A percentile compares a stretch with the other conserved stretches of the same genome.
Evolutionary conservation across 2,888 invertebrate genomes (phyloP).

Genomic region (Drosophila gaucha): DNA sequence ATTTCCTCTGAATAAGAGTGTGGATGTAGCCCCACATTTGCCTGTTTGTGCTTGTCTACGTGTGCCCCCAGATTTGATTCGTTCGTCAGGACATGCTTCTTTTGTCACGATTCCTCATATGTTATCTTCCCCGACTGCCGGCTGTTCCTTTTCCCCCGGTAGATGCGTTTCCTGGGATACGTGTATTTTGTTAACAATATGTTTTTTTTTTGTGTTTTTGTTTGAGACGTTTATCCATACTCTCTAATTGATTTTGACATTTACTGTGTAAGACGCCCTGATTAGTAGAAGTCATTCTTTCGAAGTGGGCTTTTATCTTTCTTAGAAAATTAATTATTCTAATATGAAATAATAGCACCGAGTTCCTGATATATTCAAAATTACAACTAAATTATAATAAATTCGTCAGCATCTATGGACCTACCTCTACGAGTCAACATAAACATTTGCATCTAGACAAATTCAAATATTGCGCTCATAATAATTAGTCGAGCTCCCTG

Average conservation of each 20-base stretch:
- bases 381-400: no score
- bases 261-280: conserved; percentile 17
- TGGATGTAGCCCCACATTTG: conserved; percentile 3
- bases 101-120: conserved; percentile 52
- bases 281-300: not conserved
- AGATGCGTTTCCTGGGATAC: conserved; percentile 20
- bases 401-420: no score
- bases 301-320: no score
- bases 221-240: conserved; percentile 20
- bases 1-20: conserved; percentile 5
- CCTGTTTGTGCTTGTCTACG: conserved; percentile 43
- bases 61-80: conserved; percentile 52
- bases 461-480: no score
- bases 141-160: not conserved
- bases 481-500: no score
- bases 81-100: conserved; percentile 18
- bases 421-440: no score
- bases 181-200: conserved; percentile 47
- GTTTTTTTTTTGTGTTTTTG: conserved; percentile 33
- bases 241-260: conserved; percentile 54
- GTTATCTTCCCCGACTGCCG: conserved; percentile 8
- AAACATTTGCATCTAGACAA: no score
- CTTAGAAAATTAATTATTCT: no score
- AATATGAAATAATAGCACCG: no score
- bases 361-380: no score